A percentile compares a stretch with the other conserved stretches of the same genome.
Evolutionary conservation across 2,113 vertebrate genomes (phyloP).

Genomic region (Rallus limicola): DNA sequence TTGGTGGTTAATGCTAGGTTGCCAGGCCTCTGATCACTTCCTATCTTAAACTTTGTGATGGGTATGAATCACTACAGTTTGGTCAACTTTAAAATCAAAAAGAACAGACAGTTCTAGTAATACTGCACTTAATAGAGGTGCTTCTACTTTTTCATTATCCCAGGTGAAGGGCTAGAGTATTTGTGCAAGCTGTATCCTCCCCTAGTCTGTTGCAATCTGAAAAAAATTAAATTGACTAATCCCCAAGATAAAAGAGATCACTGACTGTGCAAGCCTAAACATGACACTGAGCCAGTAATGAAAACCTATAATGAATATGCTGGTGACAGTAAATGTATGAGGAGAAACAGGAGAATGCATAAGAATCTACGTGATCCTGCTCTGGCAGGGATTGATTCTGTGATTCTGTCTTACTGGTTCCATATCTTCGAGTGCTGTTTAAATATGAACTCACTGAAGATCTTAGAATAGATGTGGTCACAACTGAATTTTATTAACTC

Average conservation of each 20-base stretch:
- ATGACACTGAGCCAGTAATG: neutral
- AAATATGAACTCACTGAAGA: neutral
- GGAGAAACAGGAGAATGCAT: neutral
- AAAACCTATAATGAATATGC: neutral
- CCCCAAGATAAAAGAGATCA: neutral
- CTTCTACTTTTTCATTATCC: neutral
- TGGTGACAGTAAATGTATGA: neutral
- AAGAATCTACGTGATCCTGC: neutral
- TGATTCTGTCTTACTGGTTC: no score
- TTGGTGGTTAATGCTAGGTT: neutral
- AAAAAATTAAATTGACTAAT: neutral
- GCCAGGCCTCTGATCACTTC: neutral
- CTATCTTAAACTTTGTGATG: neutral
- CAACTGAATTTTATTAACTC: neutral
- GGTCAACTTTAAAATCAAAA: neutral
- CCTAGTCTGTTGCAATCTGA: neutral
- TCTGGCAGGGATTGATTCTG: no score
- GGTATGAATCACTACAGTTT: neutral
- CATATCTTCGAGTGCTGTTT: neutral
- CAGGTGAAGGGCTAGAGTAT: neutral
- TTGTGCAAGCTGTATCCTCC: neutral
- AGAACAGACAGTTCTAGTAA: neutral
- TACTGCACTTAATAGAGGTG: neutral
- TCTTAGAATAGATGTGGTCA: neutral
- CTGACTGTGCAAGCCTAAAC: neutral